Evolutionary conservation across 2,888 invertebrate species (phyloP).

Genomic region (Gasteruption jaculator): DNA sequence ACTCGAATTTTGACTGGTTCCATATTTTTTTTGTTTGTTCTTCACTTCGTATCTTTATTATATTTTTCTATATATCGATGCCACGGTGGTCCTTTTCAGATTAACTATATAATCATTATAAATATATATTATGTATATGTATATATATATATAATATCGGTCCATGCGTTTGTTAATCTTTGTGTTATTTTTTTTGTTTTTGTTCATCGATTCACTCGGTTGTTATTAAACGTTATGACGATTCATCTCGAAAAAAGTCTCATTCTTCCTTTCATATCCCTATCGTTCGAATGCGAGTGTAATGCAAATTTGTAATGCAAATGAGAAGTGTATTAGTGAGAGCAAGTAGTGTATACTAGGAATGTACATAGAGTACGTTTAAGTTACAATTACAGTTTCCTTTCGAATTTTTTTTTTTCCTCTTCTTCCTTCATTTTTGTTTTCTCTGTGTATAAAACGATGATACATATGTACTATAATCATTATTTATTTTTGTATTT

Average conservation of each 20-base stretch:
- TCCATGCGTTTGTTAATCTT: constrained; percentile 32
- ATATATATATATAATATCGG: constrained; percentile 38
- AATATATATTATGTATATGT: constrained; percentile 31
- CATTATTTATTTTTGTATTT: no score
- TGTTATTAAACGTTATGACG: no score
- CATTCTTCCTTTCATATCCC: constrained; percentile 19
- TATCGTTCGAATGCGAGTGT: constrained; percentile 32
- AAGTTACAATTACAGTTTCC: constrained; percentile 47
- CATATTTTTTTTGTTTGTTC: constrained; percentile 8
- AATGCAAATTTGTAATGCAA: constrained; percentile 35
- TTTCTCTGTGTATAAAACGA: constrained; percentile 52
- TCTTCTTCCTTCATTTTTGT: no score
- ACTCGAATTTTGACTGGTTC: no score
- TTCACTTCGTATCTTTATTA: constrained; percentile 1
- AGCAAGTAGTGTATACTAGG: constrained; percentile 47
- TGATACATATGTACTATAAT: constrained; percentile 49
- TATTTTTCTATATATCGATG: constrained; percentile 31
- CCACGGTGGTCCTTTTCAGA: constrained; percentile 42
- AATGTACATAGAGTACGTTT: constrained; percentile 50
- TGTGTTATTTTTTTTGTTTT: constrained; percentile 13
- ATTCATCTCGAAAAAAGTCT: no score
- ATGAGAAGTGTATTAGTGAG: constrained; percentile 34
- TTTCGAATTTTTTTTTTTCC: no score
- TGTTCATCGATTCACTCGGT: constrained; percentile 1
- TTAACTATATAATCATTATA: constrained; percentile 44